Percentiles rank a stretch among this genome's conserved stretches.
These are phyloP conservation scores for Lutraria rhynchaena DNA, from an alignment of 1,140 invertebrate species.

Conservation along the genomic window DNA sequence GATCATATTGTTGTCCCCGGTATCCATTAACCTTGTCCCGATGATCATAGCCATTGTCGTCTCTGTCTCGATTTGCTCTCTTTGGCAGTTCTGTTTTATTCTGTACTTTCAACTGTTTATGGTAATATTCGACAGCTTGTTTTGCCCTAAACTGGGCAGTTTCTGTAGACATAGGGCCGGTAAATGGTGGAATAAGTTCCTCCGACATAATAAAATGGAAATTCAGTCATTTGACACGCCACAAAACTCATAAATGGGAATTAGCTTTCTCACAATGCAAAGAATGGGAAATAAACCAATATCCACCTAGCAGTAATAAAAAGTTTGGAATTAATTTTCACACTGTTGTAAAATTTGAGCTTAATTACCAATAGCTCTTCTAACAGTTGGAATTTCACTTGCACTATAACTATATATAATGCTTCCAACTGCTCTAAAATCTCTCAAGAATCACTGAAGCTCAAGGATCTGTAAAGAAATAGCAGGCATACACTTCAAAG, in stretches of 20 bases:
- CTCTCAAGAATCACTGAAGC: too few species aligned
- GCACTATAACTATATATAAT: too few species aligned
- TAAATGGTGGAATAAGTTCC: conserved; percentile 58
- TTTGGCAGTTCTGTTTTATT: conserved; percentile 39
- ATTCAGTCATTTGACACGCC: conserved; percentile 38
- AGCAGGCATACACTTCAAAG: too few species aligned
- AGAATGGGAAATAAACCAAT: conserved; percentile 4
- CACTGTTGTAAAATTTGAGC: too few species aligned
- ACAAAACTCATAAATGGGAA: conserved; percentile 36
- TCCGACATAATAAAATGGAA: conserved; percentile 54
- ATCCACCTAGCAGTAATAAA: conserved; percentile 23
- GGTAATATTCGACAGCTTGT: conserved; percentile 77
- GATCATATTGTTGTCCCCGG: conserved; percentile 22
- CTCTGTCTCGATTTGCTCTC: conserved; percentile 25
- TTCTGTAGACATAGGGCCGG: conserved; percentile 66
- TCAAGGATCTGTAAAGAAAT: too few species aligned
- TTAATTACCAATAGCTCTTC: too few species aligned
- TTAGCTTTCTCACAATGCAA: conserved; percentile 31
- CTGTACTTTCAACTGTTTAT: conserved; percentile 65
- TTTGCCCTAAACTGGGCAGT: conserved; percentile 72
- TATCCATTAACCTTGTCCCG: conserved; percentile 53
- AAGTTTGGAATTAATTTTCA: neutral
- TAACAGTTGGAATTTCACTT: too few species aligned
- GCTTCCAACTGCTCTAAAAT: too few species aligned
- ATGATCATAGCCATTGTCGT: conserved; percentile 31